Base-by-base conservation (phyloP, 2,113 vertebrate species). In the Trachemys scripta region DNA sequence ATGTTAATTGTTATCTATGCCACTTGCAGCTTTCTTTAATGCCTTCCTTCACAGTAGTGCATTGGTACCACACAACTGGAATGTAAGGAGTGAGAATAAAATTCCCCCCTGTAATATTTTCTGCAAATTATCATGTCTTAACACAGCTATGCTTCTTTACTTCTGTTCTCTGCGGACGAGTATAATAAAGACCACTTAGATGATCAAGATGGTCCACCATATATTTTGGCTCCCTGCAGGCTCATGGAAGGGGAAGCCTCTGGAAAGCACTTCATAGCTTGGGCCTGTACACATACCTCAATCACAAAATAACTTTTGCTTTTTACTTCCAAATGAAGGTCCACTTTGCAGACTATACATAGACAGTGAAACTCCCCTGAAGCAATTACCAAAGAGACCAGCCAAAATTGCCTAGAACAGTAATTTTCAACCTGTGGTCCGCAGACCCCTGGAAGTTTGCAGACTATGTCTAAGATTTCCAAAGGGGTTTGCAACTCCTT, bases 231-330 rank as follows among this genome's bases (percentile, higher is more conserved):
- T 94, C 92, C 92, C 84, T 72, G 89, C 25, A 83, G 87, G 85
- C 75, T 91, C 50, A 47, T 5, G 57, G 84, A 95, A 90, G 75
- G 69, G 72, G 84, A 90, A 95, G 88, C 57, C 38, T 94, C 94
- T 86, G 85, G 29, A 95, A 95, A 65, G 78, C 54, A 82, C 83
- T 83, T 94, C 38, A 1, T 31, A 96, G 84, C 91, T 97, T 87
- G 90, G 90, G 31, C 31, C 0, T 82, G 49, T 81, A 90, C 57
- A n/a, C 57, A 35, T 13, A 45, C 54, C 76, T 91, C 0, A 89
- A 97, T 95, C 97, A 98, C 96, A 96, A 96, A 95, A 97, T 87
- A 97, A 97, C 96, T 98, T 97, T 95, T 93, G 86, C 92, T 94
- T 97, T 90, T 91, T 85, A 80, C 0, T 85, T 38, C 82, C 94